Conservation (phyloP, 2,113 vertebrate genomes). For the Ailurus styani region DNA sequence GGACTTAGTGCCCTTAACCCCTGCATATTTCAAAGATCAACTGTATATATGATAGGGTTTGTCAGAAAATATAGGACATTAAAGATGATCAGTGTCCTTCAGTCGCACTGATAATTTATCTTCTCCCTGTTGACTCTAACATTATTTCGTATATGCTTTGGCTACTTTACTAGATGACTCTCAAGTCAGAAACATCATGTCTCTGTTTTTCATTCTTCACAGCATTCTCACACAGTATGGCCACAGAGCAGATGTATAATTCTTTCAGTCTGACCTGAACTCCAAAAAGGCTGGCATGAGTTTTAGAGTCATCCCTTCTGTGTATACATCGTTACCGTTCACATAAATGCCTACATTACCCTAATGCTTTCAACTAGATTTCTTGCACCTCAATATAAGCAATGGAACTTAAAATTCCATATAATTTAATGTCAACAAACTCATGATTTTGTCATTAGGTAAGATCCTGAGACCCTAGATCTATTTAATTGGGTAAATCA, state of each 20-base stretch:
- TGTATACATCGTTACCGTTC: not conserved
- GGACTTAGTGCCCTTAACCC: not conserved
- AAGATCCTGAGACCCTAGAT: not conserved
- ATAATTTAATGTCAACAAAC: not conserved
- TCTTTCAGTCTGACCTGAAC: not conserved
- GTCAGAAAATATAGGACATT: not conserved
- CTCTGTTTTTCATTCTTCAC: not conserved
- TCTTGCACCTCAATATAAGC: not conserved
- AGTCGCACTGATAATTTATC: not conserved
- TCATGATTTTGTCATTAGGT: not conserved
- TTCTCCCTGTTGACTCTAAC: not conserved
- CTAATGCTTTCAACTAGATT: not conserved
- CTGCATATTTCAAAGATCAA: not conserved
- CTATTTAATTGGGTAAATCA: not conserved
- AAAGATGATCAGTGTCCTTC: not conserved
- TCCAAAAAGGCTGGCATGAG: not conserved
- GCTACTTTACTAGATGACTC: not conserved
- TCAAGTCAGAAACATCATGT: not conserved
- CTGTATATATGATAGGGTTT: not conserved
- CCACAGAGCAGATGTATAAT: not conserved
- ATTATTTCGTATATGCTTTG: not conserved
- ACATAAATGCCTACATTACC: not conserved
- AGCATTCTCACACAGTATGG: not conserved
- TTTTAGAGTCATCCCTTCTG: not conserved
- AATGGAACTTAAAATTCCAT: not conserved